phyloP scores from a whole-genome alignment of 2,888 invertebrate genomes.

The Campopleginae sp. region DNA sequence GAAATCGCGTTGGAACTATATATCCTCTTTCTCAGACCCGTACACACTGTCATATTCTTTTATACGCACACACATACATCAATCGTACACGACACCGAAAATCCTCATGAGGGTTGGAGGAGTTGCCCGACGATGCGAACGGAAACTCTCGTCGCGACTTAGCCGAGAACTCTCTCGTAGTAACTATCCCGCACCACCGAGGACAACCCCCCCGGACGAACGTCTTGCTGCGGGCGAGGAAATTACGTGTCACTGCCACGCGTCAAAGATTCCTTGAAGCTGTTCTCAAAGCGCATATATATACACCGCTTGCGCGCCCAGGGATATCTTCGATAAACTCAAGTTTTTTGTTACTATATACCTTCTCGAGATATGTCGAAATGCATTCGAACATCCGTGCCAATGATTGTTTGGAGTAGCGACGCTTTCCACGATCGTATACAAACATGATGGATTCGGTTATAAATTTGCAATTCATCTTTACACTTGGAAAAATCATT shows the following conservation, averaged over 20 bases:
- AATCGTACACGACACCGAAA: slow-evolving; percentile 1
- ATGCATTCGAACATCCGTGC: slow-evolving; percentile 5
- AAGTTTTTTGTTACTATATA: background rate
- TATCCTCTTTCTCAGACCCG: slow-evolving; percentile 32
- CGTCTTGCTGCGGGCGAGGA: slow-evolving; percentile 71
- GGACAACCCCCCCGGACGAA: slow-evolving; percentile 47
- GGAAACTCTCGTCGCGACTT: slow-evolving; percentile 54
- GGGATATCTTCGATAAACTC: slow-evolving; percentile 23
- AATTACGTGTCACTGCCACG: slow-evolving; percentile 76
- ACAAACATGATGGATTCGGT: background rate
- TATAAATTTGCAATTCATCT: background rate
- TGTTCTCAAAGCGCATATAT: slow-evolving; percentile 55
- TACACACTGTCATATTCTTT: background rate
- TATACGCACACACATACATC: background rate
- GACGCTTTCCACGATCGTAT: background rate
- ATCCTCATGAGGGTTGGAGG: slow-evolving; percentile 44
- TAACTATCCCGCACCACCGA: slow-evolving; percentile 46
- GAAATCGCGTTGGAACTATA: slow-evolving; percentile 55
- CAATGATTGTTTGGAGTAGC: slow-evolving; percentile 23
- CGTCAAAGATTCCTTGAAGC: slow-evolving; percentile 73
- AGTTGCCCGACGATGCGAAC: slow-evolving; percentile 41
- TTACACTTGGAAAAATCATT: background rate
- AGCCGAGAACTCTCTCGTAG: slow-evolving; percentile 54
- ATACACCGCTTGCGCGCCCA: background rate
- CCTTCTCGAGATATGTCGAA: background rate